phyloP scores from a whole-genome alignment of 2,888 invertebrate species.

The Argyra leucocephala region DNA sequence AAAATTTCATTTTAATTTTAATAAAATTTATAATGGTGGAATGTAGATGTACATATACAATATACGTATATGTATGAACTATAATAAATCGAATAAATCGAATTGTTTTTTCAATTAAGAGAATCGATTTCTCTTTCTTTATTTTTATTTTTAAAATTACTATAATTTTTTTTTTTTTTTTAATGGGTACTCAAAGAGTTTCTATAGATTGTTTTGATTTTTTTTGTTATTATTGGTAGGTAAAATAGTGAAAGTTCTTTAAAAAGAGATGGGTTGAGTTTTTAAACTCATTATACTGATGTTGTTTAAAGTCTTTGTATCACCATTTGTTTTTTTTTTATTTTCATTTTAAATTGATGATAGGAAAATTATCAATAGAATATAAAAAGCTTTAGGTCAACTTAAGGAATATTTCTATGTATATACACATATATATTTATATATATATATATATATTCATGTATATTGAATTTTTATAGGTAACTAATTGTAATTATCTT shows the following conservation, averaged over 20 bases:
- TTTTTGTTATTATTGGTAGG: no score
- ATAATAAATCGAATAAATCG: not conserved
- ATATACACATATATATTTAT: no score
- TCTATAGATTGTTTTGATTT: not conserved
- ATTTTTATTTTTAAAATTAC: not conserved
- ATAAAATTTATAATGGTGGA: not conserved
- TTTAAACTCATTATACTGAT: not conserved
- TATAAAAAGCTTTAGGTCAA: no score
- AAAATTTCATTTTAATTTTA: not conserved
- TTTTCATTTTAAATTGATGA: no score
- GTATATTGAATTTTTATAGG: no score
- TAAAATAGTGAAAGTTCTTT: not conserved
- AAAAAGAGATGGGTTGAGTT: not conserved
- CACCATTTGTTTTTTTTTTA: no score
- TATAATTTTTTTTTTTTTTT: not conserved
- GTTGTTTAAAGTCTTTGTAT: no score
- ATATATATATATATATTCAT: no score
- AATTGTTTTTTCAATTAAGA: not conserved
- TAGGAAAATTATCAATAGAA: no score
- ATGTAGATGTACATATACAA: not conserved
- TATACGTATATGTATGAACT: not conserved
- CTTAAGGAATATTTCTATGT: no score
- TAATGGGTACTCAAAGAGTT: not conserved
- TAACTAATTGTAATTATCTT: no score
- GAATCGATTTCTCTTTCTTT: constrained; percentile 3